phyloP scores from a whole-genome alignment of 1,140 invertebrate species.

The Dendrolimus punctatus region DNA sequence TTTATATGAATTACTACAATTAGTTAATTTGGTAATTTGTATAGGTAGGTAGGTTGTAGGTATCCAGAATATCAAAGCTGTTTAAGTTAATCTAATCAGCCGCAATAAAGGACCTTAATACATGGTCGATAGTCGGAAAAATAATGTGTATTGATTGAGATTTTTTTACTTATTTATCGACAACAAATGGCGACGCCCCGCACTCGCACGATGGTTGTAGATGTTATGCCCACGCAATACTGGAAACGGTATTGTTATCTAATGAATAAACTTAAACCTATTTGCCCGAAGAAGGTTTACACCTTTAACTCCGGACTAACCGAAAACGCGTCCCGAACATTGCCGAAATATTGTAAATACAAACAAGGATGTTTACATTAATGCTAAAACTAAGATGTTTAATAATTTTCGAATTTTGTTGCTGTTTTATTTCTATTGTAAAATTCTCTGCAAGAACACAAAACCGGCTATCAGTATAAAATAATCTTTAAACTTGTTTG shows the following conservation, averaged over 20 bases:
- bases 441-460: slow-evolving; percentile 60
- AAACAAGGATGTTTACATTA: slow-evolving; percentile 63
- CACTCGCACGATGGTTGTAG: slow-evolving; percentile 21
- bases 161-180: no score
- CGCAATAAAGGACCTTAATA: not conserved
- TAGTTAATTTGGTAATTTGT: no score
- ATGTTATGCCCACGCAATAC: slow-evolving; percentile 36
- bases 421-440: slow-evolving; percentile 58
- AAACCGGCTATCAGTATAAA: slow-evolving; percentile 70
- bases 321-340: slow-evolving; percentile 49
- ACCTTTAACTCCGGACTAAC: slow-evolving; percentile 42
- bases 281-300: slow-evolving; percentile 28
- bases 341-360: slow-evolving; percentile 53
- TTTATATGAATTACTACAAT: no score
- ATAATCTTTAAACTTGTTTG: slow-evolving; percentile 62
- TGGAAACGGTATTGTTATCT: slow-evolving; percentile 63
- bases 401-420: slow-evolving; percentile 57
- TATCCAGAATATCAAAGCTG: no score
- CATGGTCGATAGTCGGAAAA: slow-evolving; percentile 1
- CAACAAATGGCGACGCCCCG: slow-evolving; percentile 24
- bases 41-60: no score
- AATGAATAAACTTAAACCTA: slow-evolving; percentile 70
- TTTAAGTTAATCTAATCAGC: no score
- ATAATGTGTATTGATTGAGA: slow-evolving; percentile 12
- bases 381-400: slow-evolving; percentile 50